phyloP scores from a whole-genome alignment of 2,797 vertebrate species.

The Poecile montanus region DNA sequence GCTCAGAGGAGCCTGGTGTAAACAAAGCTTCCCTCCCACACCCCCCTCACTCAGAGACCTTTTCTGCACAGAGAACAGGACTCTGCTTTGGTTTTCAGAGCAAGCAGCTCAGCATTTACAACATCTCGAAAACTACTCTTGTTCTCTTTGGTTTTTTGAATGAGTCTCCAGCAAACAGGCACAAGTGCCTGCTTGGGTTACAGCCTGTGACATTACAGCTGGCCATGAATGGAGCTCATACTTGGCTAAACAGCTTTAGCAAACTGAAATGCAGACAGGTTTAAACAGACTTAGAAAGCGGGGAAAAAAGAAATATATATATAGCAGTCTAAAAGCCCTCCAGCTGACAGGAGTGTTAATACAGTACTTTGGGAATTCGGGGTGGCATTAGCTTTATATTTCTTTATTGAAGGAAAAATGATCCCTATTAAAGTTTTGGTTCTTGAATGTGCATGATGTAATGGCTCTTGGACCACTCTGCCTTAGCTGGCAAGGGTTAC shows the following conservation, averaged over 20 bases:
- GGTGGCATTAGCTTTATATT: neutral
- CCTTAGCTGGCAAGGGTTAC: neutral
- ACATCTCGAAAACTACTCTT: neutral
- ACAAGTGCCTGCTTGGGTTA: neutral
- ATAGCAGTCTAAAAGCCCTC: neutral
- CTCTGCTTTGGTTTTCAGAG: neutral
- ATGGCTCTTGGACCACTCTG: neutral
- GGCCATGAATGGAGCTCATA: neutral
- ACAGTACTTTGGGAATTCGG: neutral
- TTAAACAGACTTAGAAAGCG: neutral
- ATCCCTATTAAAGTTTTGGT: neutral
- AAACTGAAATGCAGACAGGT: neutral
- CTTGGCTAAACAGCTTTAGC: neutral
- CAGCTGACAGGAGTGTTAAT: neutral
- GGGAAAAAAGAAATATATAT: neutral
- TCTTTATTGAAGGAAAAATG: neutral
- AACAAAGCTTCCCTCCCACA: neutral
- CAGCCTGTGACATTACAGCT: neutral
- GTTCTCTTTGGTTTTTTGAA: neutral
- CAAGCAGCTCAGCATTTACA: neutral
- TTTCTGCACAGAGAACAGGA: neutral
- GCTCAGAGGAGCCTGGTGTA: neutral
- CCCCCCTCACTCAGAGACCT: neutral
- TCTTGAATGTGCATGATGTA: neutral
- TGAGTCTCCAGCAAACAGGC: neutral